A percentile compares a stretch with the other conserved stretches of the same genome.
These are phyloP conservation scores for Molorchus minor DNA, from an alignment of 2,888 invertebrate species.

Conservation along the genomic window DNA sequence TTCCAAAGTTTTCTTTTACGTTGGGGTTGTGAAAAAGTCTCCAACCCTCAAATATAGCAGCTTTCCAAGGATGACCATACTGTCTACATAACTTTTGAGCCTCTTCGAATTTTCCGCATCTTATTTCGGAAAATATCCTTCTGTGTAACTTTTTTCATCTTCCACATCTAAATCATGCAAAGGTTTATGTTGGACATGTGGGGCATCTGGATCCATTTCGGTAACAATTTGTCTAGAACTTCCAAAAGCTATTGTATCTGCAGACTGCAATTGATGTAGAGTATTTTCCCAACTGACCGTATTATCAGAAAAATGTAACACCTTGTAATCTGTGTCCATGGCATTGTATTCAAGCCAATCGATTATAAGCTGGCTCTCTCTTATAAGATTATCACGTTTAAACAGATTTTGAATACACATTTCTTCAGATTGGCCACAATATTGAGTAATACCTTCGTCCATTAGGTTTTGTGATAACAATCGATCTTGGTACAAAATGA, in stretches of 20 bases:
- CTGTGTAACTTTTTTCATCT: slow-evolving; percentile 73
- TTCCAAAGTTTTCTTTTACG: slow-evolving; percentile 65
- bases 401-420: slow-evolving; percentile 68
- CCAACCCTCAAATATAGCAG: slow-evolving; percentile 92
- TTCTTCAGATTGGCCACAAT: slow-evolving; percentile 67
- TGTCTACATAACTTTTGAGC: slow-evolving; percentile 85
- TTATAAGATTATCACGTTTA: slow-evolving; percentile 65
- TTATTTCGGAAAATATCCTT: slow-evolving; percentile 77
- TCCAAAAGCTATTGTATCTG: slow-evolving; percentile 68
- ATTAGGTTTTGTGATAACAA: slow-evolving; percentile 61
- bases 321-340: slow-evolving; percentile 64
- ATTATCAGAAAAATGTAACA: slow-evolving; percentile 81
- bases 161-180: slow-evolving; percentile 88
- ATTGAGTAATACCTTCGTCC: slow-evolving; percentile 52
- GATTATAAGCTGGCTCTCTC: slow-evolving; percentile 84
- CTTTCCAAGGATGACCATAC: slow-evolving; percentile 92
- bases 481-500: slow-evolving; percentile 84
- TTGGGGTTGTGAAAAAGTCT: slow-evolving; percentile 87
- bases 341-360: slow-evolving; percentile 93
- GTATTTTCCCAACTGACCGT: slow-evolving; percentile 93
- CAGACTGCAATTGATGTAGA: slow-evolving; percentile 74
- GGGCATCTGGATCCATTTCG: slow-evolving; percentile 87
- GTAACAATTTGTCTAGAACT: slow-evolving; percentile 70
- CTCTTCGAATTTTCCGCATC: slow-evolving; percentile 86
- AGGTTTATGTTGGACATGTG: slow-evolving; percentile 77